These are phyloP conservation scores for Pantelozetes paolii DNA, from an alignment of 2,888 invertebrate species.

Conservation along the genomic window DNA sequence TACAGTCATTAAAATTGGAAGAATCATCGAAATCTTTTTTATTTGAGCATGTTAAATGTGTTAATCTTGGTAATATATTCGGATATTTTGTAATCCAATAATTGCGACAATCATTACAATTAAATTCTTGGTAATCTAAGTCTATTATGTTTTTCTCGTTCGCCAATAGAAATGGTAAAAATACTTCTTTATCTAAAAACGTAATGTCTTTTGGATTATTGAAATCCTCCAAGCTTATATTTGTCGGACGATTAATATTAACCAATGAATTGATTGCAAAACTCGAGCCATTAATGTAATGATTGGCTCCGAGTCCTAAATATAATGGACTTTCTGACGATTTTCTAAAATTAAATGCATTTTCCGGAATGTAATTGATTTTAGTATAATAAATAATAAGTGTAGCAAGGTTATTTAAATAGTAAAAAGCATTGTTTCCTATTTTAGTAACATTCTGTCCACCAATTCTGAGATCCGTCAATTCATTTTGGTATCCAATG, in stretches of 20 bases:
- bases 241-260: not conserved
- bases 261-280: not conserved
- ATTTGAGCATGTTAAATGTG: not conserved
- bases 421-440: not conserved
- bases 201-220: too few species aligned
- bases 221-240: not conserved
- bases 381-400: too few species aligned
- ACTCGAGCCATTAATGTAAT: not conserved
- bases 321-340: not conserved
- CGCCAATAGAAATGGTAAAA: not conserved
- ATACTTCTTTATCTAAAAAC: not conserved
- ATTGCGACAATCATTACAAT: not conserved
- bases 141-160: not conserved
- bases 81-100: not conserved
- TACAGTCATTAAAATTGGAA: not conserved
- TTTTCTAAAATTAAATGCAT: not conserved
- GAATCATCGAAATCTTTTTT: not conserved
- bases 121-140: not conserved
- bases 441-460: not conserved
- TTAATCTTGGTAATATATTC: not conserved
- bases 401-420: not conserved
- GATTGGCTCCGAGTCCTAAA: not conserved
- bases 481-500: not conserved
- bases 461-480: not conserved
- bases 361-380: not conserved